Conservation (phyloP, 2,113 vertebrate genomes). For the Mesitornis unicolor region DNA sequence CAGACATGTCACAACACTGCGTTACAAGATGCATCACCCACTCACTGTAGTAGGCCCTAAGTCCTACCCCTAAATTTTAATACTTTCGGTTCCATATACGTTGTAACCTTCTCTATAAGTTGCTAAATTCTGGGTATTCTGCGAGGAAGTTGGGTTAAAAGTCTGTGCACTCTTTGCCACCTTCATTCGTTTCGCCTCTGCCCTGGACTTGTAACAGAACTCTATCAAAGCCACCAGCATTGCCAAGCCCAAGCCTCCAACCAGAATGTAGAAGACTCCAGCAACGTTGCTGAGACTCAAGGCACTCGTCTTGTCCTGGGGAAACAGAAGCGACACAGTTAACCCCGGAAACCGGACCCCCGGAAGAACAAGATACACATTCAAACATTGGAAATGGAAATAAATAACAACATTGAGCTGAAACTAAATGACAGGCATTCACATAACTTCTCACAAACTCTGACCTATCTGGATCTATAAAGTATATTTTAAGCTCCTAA, state of each 20-base stretch:
- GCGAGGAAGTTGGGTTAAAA: conserved; percentile 99
- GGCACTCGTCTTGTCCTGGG: conserved; percentile 98
- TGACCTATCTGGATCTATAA: conserved; percentile 18
- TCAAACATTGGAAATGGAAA: not conserved
- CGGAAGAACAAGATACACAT: not conserved
- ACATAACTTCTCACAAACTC: not conserved
- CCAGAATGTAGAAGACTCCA: conserved; percentile 99
- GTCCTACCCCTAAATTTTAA: conserved; percentile 99
- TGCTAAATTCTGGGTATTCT: conserved; percentile 99
- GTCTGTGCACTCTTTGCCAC: conserved; percentile 94
- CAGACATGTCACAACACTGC: conserved; percentile 88
- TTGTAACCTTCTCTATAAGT: conserved; percentile 99
- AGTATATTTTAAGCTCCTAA: not conserved
- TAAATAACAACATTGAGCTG: not conserved
- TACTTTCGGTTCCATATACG: conserved; percentile 99
- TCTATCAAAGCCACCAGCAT: conserved; percentile 99
- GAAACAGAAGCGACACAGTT: conserved; percentile 70
- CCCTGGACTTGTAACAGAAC: conserved; percentile 99
- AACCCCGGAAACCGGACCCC: conserved; percentile 2
- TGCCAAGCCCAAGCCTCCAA: conserved; percentile 97
- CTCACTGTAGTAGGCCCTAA: conserved; percentile 92
- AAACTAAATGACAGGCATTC: conserved; percentile 4
- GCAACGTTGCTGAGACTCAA: conserved; percentile 99
- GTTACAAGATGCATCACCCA: conserved; percentile 88
- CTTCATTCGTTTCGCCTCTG: conserved; percentile 99